A percentile compares a stretch with the other conserved stretches of the same genome.
phyloP scores from a whole-genome alignment of 2,113 vertebrate genomes.

The Regulus satrapa region DNA sequence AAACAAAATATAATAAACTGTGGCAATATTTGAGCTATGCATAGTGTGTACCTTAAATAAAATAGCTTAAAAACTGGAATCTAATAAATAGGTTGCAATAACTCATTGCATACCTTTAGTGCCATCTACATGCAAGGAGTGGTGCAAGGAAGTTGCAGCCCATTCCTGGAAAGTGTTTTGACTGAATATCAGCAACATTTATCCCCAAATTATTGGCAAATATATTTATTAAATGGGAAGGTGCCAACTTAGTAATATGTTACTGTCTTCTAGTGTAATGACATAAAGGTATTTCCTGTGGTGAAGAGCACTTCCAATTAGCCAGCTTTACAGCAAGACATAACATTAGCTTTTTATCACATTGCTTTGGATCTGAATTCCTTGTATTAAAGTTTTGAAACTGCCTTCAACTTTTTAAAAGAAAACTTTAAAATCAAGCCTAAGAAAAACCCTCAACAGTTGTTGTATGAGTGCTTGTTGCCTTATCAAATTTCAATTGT shows the following conservation, averaged over 20 bases:
- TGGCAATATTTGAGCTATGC: neutral
- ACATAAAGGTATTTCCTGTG: neutral
- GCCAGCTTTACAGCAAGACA: neutral
- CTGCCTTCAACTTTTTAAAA: neutral
- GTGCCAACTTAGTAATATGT: neutral
- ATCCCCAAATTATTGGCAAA: neutral
- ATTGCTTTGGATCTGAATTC: neutral
- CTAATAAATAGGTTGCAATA: neutral
- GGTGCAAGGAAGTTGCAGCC: neutral
- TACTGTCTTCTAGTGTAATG: neutral
- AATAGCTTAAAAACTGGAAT: neutral
- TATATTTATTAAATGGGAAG: neutral
- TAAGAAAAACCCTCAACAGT: neutral
- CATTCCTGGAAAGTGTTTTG: neutral
- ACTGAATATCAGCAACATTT: neutral
- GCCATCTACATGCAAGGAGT: neutral
- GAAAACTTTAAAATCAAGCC: neutral
- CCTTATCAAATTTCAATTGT: neutral
- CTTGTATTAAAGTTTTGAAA: neutral
- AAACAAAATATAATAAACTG: neutral
- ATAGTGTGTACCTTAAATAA: neutral
- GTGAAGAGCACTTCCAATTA: neutral
- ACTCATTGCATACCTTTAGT: neutral
- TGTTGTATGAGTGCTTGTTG: neutral
- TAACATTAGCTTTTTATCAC: neutral